A percentile compares a stretch with the other conserved stretches of the same genome.
These are phyloP conservation scores for Lissocephala sabroskyi DNA, from an alignment of 2,888 invertebrate species.

Conservation along the genomic window DNA sequence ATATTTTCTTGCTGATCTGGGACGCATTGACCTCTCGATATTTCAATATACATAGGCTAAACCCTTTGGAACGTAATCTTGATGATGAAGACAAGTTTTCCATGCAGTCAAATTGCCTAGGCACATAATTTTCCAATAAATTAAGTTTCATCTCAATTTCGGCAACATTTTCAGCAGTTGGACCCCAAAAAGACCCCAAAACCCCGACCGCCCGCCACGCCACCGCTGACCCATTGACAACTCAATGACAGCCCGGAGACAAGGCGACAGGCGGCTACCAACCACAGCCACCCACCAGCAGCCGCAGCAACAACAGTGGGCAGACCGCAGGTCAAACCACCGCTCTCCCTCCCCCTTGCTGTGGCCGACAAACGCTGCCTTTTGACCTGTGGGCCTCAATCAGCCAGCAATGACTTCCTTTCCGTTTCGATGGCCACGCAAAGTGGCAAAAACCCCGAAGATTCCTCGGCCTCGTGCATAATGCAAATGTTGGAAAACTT, in stretches of 20 bases:
- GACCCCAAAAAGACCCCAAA: background rate
- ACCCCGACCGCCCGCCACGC: background rate
- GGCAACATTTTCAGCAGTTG: background rate
- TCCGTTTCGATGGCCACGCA: background rate
- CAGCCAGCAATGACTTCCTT: slow-evolving; percentile 8
- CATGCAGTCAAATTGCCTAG: slow-evolving; percentile 14
- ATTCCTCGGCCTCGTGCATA: no score
- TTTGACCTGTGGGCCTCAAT: slow-evolving; percentile 20
- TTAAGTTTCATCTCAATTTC: slow-evolving; percentile 35
- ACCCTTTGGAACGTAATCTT: no score
- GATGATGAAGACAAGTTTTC: no score
- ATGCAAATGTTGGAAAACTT: no score
- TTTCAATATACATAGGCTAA: no score
- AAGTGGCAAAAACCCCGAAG: background rate
- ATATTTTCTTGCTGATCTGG: background rate
- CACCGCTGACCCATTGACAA: slow-evolving; percentile 24
- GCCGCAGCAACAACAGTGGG: background rate
- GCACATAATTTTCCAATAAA: slow-evolving; percentile 40
- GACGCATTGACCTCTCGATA: background rate
- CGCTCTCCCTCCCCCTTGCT: slow-evolving; percentile 16
- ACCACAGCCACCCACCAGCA: background rate
- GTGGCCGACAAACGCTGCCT: background rate
- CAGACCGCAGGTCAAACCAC: background rate
- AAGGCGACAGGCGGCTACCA: background rate
- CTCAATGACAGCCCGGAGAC: slow-evolving; percentile 11